Evolutionary conservation across 2,888 invertebrate genomes (phyloP).

Genomic region (Leucoma salicis): DNA sequence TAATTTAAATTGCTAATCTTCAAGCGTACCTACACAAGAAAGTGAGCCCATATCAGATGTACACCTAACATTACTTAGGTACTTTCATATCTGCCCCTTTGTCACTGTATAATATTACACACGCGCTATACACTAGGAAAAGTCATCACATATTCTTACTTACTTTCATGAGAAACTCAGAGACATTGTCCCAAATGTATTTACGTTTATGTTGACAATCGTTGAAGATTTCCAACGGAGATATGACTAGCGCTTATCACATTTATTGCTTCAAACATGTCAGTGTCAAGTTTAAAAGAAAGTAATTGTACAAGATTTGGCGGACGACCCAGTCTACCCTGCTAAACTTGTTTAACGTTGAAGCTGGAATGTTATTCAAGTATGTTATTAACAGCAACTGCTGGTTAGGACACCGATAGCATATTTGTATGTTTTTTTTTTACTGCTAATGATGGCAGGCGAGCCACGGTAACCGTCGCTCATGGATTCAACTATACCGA

Average conservation of each 20-base stretch:
- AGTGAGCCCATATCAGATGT: conserved; percentile 10
- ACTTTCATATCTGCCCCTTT: conserved; percentile 22
- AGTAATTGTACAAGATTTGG: conserved; percentile 8
- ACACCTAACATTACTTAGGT: conserved; percentile 19
- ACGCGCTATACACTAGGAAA: conserved; percentile 40
- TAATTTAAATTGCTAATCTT: too few species aligned
- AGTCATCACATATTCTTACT: conserved; percentile 47
- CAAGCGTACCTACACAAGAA: conserved; percentile 11
- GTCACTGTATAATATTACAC: conserved; percentile 47
- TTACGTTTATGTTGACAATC: conserved; percentile 10
- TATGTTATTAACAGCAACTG: too few species aligned
- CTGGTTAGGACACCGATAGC: too few species aligned
- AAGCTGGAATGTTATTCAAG: too few species aligned
- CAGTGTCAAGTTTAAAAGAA: conserved; percentile 16
- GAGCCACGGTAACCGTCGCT: too few species aligned
- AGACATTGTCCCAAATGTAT: conserved; percentile 35
- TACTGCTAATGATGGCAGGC: too few species aligned
- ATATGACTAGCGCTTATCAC: conserved; percentile 5
- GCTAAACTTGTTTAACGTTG: background rate
- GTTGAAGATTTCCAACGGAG: conserved; percentile 15
- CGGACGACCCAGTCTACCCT: background rate
- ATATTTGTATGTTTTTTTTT: too few species aligned
- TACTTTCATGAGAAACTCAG: conserved; percentile 41
- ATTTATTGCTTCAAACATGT: conserved; percentile 5
- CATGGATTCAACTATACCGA: too few species aligned